Evolutionary conservation across 2,888 invertebrate genomes (phyloP).

Genomic region (Scotopteryx bipunctaria): DNA sequence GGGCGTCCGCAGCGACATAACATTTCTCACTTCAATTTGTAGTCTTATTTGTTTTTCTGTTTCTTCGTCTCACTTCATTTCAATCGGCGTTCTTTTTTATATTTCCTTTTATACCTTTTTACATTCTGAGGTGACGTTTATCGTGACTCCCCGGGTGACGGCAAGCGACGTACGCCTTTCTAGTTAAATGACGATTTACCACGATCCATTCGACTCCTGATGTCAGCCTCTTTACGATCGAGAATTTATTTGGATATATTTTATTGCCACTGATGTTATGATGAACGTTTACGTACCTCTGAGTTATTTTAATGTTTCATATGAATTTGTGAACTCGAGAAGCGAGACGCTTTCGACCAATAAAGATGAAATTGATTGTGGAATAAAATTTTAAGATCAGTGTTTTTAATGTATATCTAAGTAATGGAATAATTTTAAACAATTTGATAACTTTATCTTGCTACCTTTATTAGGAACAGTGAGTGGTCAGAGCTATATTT

Average conservation of each 20-base stretch:
- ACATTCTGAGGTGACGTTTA: conserved; percentile 80
- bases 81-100: conserved; percentile 65
- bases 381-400: conserved; percentile 49
- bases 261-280: conserved; percentile 78
- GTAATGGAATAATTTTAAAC: conserved; percentile 30
- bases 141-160: conserved; percentile 75
- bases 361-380: conserved; percentile 64
- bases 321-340: conserved; percentile 64
- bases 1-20: conserved; percentile 69
- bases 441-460: conserved; percentile 34
- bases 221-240: conserved; percentile 77
- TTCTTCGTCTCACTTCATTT: conserved; percentile 72
- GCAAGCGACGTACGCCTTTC: conserved; percentile 56
- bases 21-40: conserved; percentile 81
- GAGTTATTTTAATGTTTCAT: conserved; percentile 70
- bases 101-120: conserved; percentile 66
- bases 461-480: conserved; percentile 6
- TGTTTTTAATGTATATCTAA: conserved; percentile 31
- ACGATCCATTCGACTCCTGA: conserved; percentile 72
- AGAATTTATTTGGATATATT: conserved; percentile 76
- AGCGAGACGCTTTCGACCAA: conserved; percentile 52
- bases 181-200: conserved; percentile 77
- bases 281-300: conserved; percentile 69
- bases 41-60: conserved; percentile 71
- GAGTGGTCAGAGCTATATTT: no score